These are phyloP conservation scores for Apamea monoglypha DNA, from an alignment of 2,888 invertebrate species.

Conservation along the genomic window DNA sequence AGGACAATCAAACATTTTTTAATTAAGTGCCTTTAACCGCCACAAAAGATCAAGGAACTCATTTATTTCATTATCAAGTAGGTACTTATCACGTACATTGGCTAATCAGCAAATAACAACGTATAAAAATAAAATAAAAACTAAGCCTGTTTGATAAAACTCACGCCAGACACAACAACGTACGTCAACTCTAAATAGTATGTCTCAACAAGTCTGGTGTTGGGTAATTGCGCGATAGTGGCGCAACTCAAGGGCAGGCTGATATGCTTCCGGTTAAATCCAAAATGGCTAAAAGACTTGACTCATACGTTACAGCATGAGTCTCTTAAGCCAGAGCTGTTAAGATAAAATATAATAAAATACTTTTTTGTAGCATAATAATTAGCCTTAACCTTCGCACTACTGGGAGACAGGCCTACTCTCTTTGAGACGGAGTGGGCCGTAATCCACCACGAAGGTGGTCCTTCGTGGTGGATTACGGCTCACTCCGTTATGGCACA, in stretches of 20 bases:
- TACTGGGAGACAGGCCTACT: too few relatives aligned
- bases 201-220: constrained; percentile 24
- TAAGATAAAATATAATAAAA: too few relatives aligned
- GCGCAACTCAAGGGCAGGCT: neutral
- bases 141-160: constrained; percentile 23
- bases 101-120: constrained; percentile 22
- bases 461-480: too few relatives aligned
- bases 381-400: neutral
- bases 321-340: too few relatives aligned
- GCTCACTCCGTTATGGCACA: too few relatives aligned
- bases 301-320: too few relatives aligned
- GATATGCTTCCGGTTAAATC: neutral
- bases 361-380: neutral
- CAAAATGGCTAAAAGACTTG: too few relatives aligned
- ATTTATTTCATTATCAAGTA: constrained; percentile 28
- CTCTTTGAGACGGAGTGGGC: too few relatives aligned
- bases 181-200: neutral
- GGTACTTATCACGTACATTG: constrained; percentile 14
- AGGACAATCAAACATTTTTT: neutral
- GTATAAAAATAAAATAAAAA: constrained; percentile 14
- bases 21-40: neutral
- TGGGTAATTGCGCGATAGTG: constrained; percentile 50
- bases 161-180: constrained; percentile 9
- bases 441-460: too few relatives aligned
- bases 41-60: constrained; percentile 33